Percentiles rank a stretch among this genome's conserved stretches.
These are phyloP conservation scores for Aquatica leii DNA, from an alignment of 2,888 invertebrate genomes.

Conservation along the genomic window DNA sequence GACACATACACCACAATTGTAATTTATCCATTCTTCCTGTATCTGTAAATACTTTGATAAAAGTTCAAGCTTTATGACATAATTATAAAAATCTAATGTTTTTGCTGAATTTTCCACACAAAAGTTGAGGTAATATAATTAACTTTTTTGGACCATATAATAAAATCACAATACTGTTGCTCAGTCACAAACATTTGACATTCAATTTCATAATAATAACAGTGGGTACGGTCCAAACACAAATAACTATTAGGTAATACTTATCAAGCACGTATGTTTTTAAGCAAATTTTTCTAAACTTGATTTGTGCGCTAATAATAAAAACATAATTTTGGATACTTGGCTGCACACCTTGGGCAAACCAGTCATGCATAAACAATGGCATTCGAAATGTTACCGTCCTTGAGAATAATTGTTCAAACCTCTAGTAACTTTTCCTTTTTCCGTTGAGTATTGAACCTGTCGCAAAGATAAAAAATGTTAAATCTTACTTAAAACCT, in stretches of 20 bases:
- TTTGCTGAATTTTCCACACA: background rate
- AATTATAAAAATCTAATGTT: background rate
- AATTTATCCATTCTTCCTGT: background rate
- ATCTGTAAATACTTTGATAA: slow-evolving; percentile 10
- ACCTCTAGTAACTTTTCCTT: slow-evolving; percentile 1
- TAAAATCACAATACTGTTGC: slow-evolving; percentile 14
- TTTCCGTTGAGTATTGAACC: too few species aligned
- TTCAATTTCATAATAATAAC: slow-evolving; percentile 13
- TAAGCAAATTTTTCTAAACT: slow-evolving; percentile 4
- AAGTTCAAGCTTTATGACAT: background rate
- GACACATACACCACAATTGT: slow-evolving; percentile 6
- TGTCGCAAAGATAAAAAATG: background rate
- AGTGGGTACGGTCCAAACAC: background rate
- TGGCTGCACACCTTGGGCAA: slow-evolving; percentile 8
- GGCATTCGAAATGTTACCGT: slow-evolving; percentile 12
- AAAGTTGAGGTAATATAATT: background rate
- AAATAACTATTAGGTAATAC: background rate
- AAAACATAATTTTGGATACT: slow-evolving; percentile 9
- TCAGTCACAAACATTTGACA: slow-evolving; percentile 1
- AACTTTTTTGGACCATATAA: background rate
- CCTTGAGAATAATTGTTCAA: background rate
- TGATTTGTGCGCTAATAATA: background rate
- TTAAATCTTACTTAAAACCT: too few species aligned
- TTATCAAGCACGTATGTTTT: slow-evolving; percentile 1
- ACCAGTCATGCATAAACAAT: slow-evolving; percentile 14